Conservation (phyloP, 2,888 invertebrate species). For the Drosophila subquinaria region DNA sequence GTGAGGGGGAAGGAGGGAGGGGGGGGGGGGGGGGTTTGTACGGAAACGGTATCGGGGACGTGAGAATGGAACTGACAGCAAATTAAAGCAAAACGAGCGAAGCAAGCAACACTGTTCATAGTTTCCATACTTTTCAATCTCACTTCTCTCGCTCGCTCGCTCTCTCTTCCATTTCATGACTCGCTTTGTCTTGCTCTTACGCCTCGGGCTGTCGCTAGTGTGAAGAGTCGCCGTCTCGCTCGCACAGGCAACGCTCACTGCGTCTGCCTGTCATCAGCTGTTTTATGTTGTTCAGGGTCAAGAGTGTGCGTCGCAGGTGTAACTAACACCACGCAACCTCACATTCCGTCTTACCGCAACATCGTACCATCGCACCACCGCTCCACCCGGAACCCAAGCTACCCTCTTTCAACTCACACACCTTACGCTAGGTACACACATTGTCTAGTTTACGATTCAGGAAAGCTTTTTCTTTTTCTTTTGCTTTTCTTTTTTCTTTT, state of each 20-base stretch:
- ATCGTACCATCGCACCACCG: background rate
- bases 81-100: constrained; percentile 52
- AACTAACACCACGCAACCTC: constrained; percentile 40
- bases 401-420: background rate
- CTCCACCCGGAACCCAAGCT: background rate
- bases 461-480: constrained; percentile 41
- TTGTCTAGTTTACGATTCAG: constrained; percentile 51
- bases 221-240: constrained; percentile 31
- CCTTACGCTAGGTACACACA: constrained; percentile 40
- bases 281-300: constrained; percentile 80
- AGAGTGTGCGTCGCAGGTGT: constrained; percentile 67
- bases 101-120: constrained; percentile 25
- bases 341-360: background rate
- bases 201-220: background rate
- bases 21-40: no score
- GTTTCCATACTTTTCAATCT: background rate
- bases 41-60: background rate
- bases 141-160: constrained; percentile 3
- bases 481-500: constrained; percentile 22
- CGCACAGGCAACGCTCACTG: constrained; percentile 22
- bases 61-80: constrained; percentile 35
- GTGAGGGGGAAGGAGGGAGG: no score
- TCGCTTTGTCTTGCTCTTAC: constrained; percentile 18
- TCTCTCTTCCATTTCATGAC: constrained; percentile 11
- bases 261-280: constrained; percentile 73